Base-by-base conservation (phyloP, 2,888 invertebrate genomes). In the Laothoe populi region DNA sequence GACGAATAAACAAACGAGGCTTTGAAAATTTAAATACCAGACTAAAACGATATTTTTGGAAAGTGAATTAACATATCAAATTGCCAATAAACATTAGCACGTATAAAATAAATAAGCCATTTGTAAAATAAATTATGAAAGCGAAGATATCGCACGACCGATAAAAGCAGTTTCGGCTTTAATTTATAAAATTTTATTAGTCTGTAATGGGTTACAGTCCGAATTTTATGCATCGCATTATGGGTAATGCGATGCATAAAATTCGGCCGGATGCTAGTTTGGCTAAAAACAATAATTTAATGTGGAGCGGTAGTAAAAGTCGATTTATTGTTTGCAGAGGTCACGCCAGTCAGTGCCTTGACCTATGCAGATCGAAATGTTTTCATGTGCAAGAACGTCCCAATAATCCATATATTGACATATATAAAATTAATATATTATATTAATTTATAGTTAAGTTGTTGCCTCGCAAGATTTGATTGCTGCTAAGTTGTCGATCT, bases 1-100 rank as follows among this genome's bases (percentile, higher is more conserved):
- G 53, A 53, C 53, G 35, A 10, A 53, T 31, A 44, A 44, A 19
- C 19, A 35, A 19, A 11, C 19, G 53, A 53, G 53, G 31, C 35
- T 53, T 19, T 53, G 26, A 53, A 44, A 53, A 53, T 53, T 53
- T 19, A 21, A 53, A 35, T 35, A 19, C 31, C 53, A 35, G 53
- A 53, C 35, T 35, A 53, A 53, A 53, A 31, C 53, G 53, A 53
- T 24, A 5, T 46, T 13, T 46, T 19, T 53, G 53, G 53, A 53
- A 53, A 53, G 53, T 53, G 53, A 53, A 53, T 53, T 53, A 53
- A 53, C 53, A 53, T 53, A 53, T 53, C 35, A 19, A 53, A 53
- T 53, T 35, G 53, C 53, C 53, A 53, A 53, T 53, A 53, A 53
- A 53, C 53, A 53, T 53, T 53, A 53, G 53, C 31, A 19, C 19